Evolutionary conservation across 2,113 vertebrate species (phyloP).

Genomic region (Coturnix japonica): DNA sequence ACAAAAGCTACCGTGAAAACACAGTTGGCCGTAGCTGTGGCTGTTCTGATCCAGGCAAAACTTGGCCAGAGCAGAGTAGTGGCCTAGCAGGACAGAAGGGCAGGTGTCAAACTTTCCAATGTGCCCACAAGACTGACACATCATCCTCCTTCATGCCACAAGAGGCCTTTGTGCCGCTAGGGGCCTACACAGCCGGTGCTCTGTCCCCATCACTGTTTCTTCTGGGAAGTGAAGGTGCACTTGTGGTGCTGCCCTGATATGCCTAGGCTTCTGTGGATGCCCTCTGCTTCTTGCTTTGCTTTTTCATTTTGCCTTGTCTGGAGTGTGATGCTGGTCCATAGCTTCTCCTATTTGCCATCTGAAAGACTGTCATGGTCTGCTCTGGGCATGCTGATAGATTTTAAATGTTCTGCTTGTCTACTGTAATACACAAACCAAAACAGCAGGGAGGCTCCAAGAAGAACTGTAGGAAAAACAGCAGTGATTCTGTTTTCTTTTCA

Average conservation of each 20-base stretch:
- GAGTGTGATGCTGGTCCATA: neutral
- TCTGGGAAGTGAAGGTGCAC: neutral
- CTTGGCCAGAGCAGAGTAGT: neutral
- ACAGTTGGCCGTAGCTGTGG: neutral
- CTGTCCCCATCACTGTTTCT: neutral
- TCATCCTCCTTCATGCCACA: neutral
- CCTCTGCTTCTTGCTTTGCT: neutral
- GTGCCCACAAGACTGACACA: neutral
- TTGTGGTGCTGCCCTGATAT: neutral
- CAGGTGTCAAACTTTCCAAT: neutral
- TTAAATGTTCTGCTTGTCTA: neutral
- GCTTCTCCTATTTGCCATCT: neutral
- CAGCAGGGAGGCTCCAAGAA: neutral
- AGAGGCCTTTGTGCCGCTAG: neutral
- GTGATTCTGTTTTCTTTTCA: constrained; percentile 20
- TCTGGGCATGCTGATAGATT: neutral
- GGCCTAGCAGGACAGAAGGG: rapidly evolving
- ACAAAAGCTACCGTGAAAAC: neutral
- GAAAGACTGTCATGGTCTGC: rapidly evolving
- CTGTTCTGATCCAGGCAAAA: neutral
- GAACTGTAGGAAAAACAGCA: constrained; percentile 1
- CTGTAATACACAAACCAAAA: neutral
- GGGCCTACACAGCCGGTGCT: neutral
- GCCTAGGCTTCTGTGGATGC: neutral
- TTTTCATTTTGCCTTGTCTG: neutral